These are phyloP conservation scores for Rutilus rutilus DNA, from an alignment of 2,113 vertebrate genomes.

Conservation along the genomic window DNA sequence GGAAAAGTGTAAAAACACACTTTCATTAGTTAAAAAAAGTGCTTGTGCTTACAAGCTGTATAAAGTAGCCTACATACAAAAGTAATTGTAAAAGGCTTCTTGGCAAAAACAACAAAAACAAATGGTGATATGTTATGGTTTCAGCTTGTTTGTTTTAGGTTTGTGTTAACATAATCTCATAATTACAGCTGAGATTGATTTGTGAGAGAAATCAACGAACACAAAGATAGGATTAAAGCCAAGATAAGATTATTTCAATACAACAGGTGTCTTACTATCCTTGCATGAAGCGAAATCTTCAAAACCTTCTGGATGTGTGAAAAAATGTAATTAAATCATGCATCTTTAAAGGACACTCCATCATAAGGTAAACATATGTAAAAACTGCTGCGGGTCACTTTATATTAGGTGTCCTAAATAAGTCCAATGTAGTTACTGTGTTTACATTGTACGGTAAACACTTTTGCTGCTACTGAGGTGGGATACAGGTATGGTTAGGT, in stretches of 20 bases:
- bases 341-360: background rate
- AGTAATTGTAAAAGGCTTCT: background rate
- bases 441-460: too few relatives aligned
- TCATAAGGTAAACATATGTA: background rate
- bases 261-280: background rate
- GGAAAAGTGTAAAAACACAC: background rate
- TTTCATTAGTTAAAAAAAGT: background rate
- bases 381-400: too few relatives aligned
- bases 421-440: too few relatives aligned
- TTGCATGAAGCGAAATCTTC: background rate
- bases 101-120: background rate
- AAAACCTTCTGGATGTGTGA: background rate
- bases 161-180: slow-evolving; percentile 3
- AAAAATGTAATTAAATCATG: background rate
- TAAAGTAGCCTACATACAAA: background rate
- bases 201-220: background rate
- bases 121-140: background rate
- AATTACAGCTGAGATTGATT: slow-evolving; percentile 6
- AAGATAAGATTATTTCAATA: background rate
- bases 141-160: background rate
- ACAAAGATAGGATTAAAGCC: background rate
- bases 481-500: too few relatives aligned
- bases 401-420: too few relatives aligned
- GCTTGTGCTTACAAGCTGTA: background rate
- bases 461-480: too few relatives aligned